Evolutionary conservation across 2,888 invertebrate species (phyloP), one percentile per base, ranked within the genome.

Genomic region (Cordilura impudica): DNA sequence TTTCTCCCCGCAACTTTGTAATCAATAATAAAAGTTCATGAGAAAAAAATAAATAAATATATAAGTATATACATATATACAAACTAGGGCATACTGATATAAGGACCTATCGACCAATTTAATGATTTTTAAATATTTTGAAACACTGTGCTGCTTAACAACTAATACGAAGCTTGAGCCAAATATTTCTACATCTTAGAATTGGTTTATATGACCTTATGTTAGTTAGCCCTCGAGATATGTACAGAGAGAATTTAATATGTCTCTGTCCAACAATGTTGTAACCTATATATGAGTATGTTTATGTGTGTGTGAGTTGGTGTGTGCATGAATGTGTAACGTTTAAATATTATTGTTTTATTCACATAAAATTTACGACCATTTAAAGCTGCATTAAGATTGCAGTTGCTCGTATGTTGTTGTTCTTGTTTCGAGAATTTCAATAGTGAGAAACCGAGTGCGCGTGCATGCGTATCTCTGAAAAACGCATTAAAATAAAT

Each of bases 401-500:
- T 39, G 35, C 35, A 39, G 35, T 39, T 39, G 31, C 8, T 31
- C 31, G 35, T 12, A 39, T 39, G 12, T 39, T 39, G 4, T 4
- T n/a, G 35, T 39, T 12, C 2, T 12, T 12, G 12, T n/a, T 39
- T 12, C 1, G 35, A 26, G 26, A 26, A 26, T 26, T n/a, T n/a
- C n/a, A 8, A 4, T 8, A 31, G 31, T 31, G 2, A n/a, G 39
- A 10, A 39, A 16, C n/a, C 45, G 10, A 19, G 26, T 26, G 26
- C 53, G 23, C 18, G 29, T 31, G 0, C 51, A 14, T 49, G 56
- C 35, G 31, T 63, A 63, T 51, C 63, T 58, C 45, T 43, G 35
- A 49, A 63, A 75, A 54, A 63, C 26, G 3, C 63, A 72, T 79
- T 69, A 79, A 75, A 79, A 71, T 75, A 63, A 75, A 79, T 79